A percentile compares a stretch with the other conserved stretches of the same genome.
Evolutionary conservation across 2,797 vertebrate species (phyloP).

Genomic region (Sebastes alutus): DNA sequence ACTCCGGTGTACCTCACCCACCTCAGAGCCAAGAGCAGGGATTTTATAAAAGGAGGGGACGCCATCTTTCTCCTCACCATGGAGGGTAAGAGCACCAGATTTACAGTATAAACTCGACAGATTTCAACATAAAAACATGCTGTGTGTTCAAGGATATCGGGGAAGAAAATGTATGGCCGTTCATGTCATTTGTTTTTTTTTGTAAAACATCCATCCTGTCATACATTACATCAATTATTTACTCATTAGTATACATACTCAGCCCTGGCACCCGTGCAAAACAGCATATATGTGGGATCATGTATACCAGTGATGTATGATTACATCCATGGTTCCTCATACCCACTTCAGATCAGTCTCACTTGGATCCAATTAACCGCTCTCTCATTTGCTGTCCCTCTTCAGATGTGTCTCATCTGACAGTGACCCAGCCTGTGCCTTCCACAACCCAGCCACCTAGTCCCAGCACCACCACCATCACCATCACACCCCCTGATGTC

Average conservation of each 20-base stretch:
- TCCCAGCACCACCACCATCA: neutral
- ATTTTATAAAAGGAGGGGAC: constrained; percentile 90
- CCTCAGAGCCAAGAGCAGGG: constrained; percentile 85
- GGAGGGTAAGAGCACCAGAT: constrained; percentile 83
- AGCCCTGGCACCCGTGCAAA: neutral
- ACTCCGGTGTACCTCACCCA: constrained; percentile 84
- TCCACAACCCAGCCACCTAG: constrained; percentile 8
- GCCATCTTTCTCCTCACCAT: constrained; percentile 88
- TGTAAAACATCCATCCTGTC: neutral
- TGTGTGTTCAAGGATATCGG: neutral
- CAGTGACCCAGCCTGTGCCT: constrained; percentile 59
- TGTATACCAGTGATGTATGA: neutral
- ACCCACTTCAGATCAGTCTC: neutral
- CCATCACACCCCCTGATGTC: rapidly evolving
- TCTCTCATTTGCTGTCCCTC: neutral
- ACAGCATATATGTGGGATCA: neutral
- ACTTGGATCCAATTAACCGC: neutral
- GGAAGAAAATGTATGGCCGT: neutral
- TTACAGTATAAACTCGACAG: neutral
- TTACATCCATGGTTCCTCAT: neutral
- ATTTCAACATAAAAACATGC: neutral
- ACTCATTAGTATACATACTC: neutral
- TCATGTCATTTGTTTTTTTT: neutral
- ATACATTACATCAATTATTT: neutral
- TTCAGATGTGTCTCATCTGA: constrained; percentile 87